Conservation (phyloP, 2,113 vertebrate genomes). For the Aspidoscelis tigris region DNA sequence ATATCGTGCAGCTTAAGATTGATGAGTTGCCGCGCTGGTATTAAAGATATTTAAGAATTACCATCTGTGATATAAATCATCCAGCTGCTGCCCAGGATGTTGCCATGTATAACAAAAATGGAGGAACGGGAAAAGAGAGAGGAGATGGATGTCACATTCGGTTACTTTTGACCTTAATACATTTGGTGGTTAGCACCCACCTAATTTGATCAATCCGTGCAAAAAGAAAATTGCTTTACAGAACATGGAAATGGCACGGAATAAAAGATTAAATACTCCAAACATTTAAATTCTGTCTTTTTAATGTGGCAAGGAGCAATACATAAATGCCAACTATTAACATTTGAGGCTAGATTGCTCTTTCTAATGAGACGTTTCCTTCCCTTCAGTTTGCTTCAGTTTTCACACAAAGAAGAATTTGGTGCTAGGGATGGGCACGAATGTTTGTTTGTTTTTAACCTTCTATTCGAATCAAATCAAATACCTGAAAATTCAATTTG, state of each 20-base stretch:
- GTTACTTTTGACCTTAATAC: constrained; percentile 46
- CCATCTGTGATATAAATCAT: constrained; percentile 60
- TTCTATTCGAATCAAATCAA: too few relatives aligned
- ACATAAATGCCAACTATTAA: constrained; percentile 26
- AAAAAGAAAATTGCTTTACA: constrained; percentile 53
- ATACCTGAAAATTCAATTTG: too few relatives aligned
- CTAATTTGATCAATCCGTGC: constrained; percentile 41
- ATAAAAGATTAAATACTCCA: constrained; percentile 54
- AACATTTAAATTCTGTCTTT: constrained; percentile 53
- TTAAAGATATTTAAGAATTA: constrained; percentile 65
- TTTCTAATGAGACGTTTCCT: constrained; percentile 22
- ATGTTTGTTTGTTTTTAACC: too few relatives aligned
- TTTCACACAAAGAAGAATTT: constrained; percentile 21
- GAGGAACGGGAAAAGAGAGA: constrained; percentile 59
- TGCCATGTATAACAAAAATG: constrained; percentile 56
- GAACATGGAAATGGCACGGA: constrained; percentile 33
- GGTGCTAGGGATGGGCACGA: neutral
- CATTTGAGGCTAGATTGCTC: constrained; percentile 24
- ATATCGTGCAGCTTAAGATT: constrained; percentile 48
- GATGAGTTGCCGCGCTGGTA: constrained; percentile 56
- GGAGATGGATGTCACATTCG: constrained; percentile 64
- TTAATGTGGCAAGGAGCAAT: constrained; percentile 43
- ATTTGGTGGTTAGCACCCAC: constrained; percentile 45
- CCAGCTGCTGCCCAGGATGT: constrained; percentile 49
- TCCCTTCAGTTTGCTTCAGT: neutral